Conservation (phyloP, 1,140 invertebrate genomes). For the Eumaeus atala region DNA sequence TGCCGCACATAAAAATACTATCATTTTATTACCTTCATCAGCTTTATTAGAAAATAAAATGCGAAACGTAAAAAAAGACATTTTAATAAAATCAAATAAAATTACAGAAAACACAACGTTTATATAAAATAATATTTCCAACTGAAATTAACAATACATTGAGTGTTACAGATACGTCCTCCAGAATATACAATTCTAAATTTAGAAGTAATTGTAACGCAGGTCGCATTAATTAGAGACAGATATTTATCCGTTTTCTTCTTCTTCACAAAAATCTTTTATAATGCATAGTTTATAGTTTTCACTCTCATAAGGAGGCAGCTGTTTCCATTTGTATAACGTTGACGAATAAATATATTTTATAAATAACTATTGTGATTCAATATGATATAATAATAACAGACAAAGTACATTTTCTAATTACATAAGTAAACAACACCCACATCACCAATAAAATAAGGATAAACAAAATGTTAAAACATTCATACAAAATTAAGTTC, state of each 20-base stretch:
- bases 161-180: too few species aligned
- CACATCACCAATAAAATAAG: not conserved
- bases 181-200: too few species aligned
- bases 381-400: not conserved
- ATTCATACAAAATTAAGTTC: not conserved
- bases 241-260: too few species aligned
- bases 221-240: too few species aligned
- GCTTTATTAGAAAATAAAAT: too few species aligned
- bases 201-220: too few species aligned
- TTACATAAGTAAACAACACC: not conserved
- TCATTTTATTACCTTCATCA: too few species aligned
- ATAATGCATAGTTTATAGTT: too few species aligned
- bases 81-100: conserved; percentile 54
- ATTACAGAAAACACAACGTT: conserved; percentile 66
- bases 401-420: not conserved
- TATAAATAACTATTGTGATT: not conserved
- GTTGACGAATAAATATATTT: not conserved
- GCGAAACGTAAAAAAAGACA: conserved; percentile 17
- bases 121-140: conserved; percentile 48
- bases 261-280: too few species aligned
- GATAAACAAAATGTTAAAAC: not conserved
- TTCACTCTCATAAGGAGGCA: too few species aligned
- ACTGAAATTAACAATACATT: not conserved
- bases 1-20: too few species aligned
- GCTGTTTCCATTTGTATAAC: too few species aligned